These are phyloP conservation scores for Hypomecis atomaria DNA, from an alignment of 2,888 invertebrate genomes.

Conservation along the genomic window DNA sequence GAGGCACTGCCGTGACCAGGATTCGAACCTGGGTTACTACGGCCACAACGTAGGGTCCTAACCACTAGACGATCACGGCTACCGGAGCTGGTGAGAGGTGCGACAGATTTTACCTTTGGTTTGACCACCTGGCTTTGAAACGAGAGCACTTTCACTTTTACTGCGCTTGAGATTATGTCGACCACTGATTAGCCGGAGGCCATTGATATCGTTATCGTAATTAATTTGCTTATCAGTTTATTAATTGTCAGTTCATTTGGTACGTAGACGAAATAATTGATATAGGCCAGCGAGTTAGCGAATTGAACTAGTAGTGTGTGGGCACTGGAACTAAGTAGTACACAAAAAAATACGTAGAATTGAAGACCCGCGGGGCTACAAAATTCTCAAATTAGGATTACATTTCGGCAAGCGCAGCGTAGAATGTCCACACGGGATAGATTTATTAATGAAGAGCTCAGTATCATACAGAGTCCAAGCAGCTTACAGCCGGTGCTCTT, in stretches of 20 bases:
- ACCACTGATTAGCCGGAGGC: not conserved
- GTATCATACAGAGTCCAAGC: too few species aligned
- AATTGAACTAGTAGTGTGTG: too few species aligned
- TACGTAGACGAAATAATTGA: too few species aligned
- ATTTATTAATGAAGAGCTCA: too few species aligned
- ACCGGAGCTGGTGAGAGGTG: slow-evolving; percentile 53
- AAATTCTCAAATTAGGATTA: too few species aligned
- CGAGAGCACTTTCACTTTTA: slow-evolving; percentile 20
- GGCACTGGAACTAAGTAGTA: too few species aligned
- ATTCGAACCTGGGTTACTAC: slow-evolving; percentile 90
- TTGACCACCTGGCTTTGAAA: slow-evolving; percentile 2
- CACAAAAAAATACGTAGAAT: too few species aligned
- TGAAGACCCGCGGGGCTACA: too few species aligned
- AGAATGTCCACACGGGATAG: too few species aligned
- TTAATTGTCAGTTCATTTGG: not conserved
- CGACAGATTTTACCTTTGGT: not conserved
- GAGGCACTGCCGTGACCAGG: slow-evolving; percentile 70
- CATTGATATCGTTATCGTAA: not conserved
- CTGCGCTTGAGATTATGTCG: slow-evolving; percentile 37
- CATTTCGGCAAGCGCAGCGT: too few species aligned
- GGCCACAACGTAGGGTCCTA: slow-evolving; percentile 90
- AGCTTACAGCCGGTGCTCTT: too few species aligned
- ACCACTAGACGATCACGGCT: slow-evolving; percentile 90
- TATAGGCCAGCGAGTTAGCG: too few species aligned
- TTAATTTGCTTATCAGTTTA: not conserved